These are phyloP conservation scores for Labeo calbasu DNA, from an alignment of 2,797 vertebrate genomes.

Conservation along the genomic window DNA sequence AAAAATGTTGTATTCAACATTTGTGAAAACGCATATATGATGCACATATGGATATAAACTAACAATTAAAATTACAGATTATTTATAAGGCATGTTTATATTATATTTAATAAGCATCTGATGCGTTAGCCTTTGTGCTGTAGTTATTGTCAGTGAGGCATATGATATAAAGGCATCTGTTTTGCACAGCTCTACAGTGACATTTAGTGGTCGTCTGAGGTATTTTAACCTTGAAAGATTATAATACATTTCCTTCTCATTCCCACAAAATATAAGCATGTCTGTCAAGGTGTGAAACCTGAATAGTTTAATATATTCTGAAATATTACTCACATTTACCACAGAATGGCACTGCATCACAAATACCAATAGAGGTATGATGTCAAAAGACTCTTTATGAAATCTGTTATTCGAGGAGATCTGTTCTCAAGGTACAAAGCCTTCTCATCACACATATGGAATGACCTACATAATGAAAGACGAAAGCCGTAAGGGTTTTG, in stretches of 20 bases:
- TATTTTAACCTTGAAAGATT: background rate
- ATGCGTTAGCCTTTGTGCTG: background rate
- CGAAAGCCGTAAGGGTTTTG: background rate
- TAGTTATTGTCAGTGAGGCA: background rate
- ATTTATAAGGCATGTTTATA: background rate
- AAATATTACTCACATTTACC: constrained; percentile 3
- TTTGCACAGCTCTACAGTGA: background rate
- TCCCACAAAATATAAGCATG: background rate
- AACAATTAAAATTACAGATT: background rate
- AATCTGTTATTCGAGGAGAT: background rate
- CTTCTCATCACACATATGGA: constrained; percentile 12
- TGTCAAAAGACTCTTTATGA: background rate
- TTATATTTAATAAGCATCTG: background rate
- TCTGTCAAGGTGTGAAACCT: background rate
- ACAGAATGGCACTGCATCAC: constrained; percentile 2
- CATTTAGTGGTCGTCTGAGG: constrained; percentile 15
- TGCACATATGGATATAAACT: background rate
- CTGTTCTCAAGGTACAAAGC: background rate
- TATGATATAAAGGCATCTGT: background rate
- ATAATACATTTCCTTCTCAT: background rate
- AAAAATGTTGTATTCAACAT: too few relatives aligned
- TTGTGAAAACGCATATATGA: background rate
- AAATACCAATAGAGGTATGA: background rate
- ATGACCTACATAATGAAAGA: background rate
- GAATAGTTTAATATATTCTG: background rate